Evolutionary conservation across 2,113 vertebrate genomes (phyloP), one percentile per base, ranked within the genome.

Genomic region (Nicator chloris): DNA sequence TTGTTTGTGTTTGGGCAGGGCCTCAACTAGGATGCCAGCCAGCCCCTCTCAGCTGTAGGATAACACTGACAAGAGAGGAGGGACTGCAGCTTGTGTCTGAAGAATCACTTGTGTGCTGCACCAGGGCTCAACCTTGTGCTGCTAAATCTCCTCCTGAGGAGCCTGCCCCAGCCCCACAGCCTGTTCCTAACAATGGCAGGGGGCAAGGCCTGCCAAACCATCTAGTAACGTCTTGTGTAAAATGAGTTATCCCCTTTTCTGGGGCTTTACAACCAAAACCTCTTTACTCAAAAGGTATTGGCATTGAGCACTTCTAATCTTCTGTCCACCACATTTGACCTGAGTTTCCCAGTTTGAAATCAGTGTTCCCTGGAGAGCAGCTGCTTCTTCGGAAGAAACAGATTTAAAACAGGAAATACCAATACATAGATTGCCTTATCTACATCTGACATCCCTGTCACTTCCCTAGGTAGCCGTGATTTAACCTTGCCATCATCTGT

Each of bases 401-500:
- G 49, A 54, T 82, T 45, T 72, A 24, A 80, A 91, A 39, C 63
- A 90, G 37, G 49, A 79, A 71, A 64, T 59, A 61, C 24, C 44
- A 61, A 31, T 66, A 59, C 44, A n/a, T 33, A 11, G 28, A 44
- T 51, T 80, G 79, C 50, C 22, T 90, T 91, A 77, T 77, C 84
- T 82, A 33, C 76, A 59, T 54, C 51, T 86, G 85, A 82, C 78
- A 66, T 44, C 70, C 50, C 47, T 85, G 78, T 73, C 57, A 65
- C 37, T 92, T 50, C 54, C 73, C 53, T 59, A 3, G 2, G 1
- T 61, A 35, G 61, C 33, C 1, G 2, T 57, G 84, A 82, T 93
- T 95, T 93, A 87, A 91, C 89, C 89, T 95, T 86, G 63, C 73
- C 73, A 42, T 90, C 39, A 20, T 71, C 68, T 81, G 17, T 65